Evolutionary conservation across 2,113 vertebrate genomes (phyloP).

Genomic region (Seriola aureovittata): DNA sequence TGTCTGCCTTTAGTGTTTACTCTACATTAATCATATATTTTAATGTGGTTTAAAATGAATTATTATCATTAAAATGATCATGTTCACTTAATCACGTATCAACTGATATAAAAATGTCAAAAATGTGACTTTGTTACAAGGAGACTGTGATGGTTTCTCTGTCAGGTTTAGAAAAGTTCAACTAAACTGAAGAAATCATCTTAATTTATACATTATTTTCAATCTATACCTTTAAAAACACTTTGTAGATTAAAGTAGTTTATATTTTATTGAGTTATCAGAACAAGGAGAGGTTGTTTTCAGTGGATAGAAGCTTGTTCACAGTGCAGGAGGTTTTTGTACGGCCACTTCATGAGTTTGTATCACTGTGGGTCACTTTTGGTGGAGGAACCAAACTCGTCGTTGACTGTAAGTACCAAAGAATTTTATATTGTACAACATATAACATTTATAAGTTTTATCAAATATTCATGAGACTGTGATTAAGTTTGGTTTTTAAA

Average conservation of each 20-base stretch:
- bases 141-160: too few species aligned
- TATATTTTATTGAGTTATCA: neutral
- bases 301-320: neutral
- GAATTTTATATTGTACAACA: neutral
- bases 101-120: too few species aligned
- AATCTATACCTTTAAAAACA: too few species aligned
- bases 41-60: neutral
- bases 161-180: too few species aligned
- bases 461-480: neutral
- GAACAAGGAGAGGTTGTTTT: neutral
- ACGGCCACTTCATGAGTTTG: constrained; percentile 28
- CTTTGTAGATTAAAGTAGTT: too few species aligned
- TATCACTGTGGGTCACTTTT: constrained; percentile 36
- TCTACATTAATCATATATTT: too few species aligned
- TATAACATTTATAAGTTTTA: neutral
- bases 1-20: too few species aligned
- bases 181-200: too few species aligned
- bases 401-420: constrained; percentile 50
- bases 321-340: constrained; percentile 41
- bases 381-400: constrained; percentile 59
- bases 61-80: too few species aligned
- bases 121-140: too few species aligned
- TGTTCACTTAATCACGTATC: too few species aligned
- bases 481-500: neutral
- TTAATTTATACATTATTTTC: too few species aligned